Evolutionary conservation across 1,140 invertebrate genomes (phyloP).

Genomic region (Drosophila lacteicornis): DNA sequence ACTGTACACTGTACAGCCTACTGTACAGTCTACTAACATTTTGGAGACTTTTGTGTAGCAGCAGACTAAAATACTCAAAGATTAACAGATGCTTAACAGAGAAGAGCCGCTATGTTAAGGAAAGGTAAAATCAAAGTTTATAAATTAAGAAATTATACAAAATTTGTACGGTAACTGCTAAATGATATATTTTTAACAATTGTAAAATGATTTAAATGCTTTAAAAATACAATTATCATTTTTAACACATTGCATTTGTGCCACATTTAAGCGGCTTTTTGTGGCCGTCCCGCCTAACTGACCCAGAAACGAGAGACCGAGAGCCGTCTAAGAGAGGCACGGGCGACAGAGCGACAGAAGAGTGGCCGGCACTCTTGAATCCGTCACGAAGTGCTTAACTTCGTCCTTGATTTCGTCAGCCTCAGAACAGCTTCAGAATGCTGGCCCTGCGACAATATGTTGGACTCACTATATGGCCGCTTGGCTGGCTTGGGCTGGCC

Average conservation of each 20-base stretch:
- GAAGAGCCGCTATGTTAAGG: neutral
- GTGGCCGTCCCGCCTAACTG: slow-evolving; percentile 34
- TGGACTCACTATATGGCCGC: slow-evolving; percentile 48
- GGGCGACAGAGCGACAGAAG: slow-evolving; percentile 75
- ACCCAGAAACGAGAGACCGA: slow-evolving; percentile 56
- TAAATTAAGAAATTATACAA: neutral
- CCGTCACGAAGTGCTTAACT: slow-evolving; percentile 70
- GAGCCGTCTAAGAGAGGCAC: slow-evolving; percentile 24
- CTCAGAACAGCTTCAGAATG: slow-evolving; percentile 31
- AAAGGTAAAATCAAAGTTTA: neutral
- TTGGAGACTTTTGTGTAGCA: slow-evolving; percentile 32
- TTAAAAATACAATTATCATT: neutral
- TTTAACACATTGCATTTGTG: neutral
- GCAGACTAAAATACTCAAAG: neutral
- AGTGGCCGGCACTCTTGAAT: slow-evolving; percentile 33
- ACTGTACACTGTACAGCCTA: neutral
- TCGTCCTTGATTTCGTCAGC: slow-evolving; percentile 75
- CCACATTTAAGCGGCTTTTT: neutral
- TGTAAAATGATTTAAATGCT: neutral
- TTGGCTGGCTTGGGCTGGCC: slow-evolving; percentile 27
- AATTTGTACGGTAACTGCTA: neutral
- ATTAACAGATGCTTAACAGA: slow-evolving; percentile 2
- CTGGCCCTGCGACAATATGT: slow-evolving; percentile 76
- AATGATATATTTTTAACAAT: too few relatives aligned
- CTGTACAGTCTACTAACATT: slow-evolving; percentile 8